phyloP scores from a whole-genome alignment of 2,797 vertebrate species.

The Monodelphis domestica region DNA sequence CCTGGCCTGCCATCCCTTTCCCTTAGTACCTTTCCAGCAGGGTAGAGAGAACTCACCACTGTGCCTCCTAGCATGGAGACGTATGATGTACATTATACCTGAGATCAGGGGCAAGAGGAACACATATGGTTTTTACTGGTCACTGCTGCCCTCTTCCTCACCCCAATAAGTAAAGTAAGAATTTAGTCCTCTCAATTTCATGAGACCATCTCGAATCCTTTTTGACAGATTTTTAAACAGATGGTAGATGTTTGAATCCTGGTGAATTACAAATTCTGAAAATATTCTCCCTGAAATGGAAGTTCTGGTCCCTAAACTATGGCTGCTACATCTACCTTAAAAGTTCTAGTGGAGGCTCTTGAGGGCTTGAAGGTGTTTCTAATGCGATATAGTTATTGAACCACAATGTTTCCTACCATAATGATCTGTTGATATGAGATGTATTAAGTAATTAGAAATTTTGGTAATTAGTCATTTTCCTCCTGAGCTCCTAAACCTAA shows the following conservation, averaged over 20 bases:
- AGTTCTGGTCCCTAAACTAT: not conserved
- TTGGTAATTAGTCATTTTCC: not conserved
- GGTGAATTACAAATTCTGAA: not conserved
- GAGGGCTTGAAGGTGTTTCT: not conserved
- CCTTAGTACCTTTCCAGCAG: not conserved
- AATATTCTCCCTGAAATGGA: not conserved
- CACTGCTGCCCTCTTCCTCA: not conserved
- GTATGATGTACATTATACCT: not conserved
- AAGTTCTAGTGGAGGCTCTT: not conserved
- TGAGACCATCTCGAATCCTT: not conserved
- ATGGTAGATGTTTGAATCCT: not conserved
- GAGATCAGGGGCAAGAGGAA: not conserved
- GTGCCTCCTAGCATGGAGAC: not conserved
- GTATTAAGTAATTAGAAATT: too few species aligned
- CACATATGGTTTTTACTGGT: not conserved
- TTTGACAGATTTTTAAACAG: not conserved
- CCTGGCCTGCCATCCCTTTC: not conserved
- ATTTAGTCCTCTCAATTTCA: not conserved
- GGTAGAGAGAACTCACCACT: not conserved
- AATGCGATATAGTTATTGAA: not conserved
- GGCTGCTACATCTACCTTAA: not conserved
- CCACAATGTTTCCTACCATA: not conserved
- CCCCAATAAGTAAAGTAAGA: not conserved
- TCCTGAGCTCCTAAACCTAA: not conserved
- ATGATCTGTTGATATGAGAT: not conserved